These are phyloP conservation scores for Drosophila maculinotata DNA, from an alignment of 2,888 invertebrate species.

Conservation along the genomic window DNA sequence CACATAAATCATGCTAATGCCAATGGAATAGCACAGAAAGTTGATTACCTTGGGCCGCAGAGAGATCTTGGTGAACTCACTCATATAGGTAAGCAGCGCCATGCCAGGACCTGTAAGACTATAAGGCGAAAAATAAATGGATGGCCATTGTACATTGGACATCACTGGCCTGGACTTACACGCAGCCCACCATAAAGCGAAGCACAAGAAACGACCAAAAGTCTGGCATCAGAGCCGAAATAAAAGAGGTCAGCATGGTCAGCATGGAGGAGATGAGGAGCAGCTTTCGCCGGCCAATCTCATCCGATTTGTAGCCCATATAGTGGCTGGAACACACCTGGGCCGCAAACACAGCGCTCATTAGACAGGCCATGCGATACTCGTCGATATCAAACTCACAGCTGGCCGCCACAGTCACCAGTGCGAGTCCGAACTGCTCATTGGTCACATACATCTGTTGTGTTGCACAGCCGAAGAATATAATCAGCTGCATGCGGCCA, in stretches of 20 bases:
- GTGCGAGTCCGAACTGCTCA: conserved; percentile 35
- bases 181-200: conserved; percentile 30
- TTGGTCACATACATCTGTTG: conserved; percentile 37
- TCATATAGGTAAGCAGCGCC: conserved; percentile 34
- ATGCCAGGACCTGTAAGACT: conserved; percentile 37
- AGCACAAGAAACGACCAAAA: conserved; percentile 37
- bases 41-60: conserved; percentile 29
- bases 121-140: not conserved
- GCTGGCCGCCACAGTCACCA: conserved; percentile 21
- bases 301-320: conserved; percentile 46
- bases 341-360: conserved; percentile 15
- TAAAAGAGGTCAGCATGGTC: conserved; percentile 14
- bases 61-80: conserved; percentile 36
- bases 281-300: conserved; percentile 34
- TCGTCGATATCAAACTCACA: conserved; percentile 38
- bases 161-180: too few relatives aligned
- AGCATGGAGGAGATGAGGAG: conserved; percentile 12
- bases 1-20: conserved; percentile 38
- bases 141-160: too few relatives aligned
- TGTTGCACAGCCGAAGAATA: conserved; percentile 21
- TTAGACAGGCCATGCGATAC: conserved; percentile 34
- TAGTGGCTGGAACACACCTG: conserved; percentile 31
- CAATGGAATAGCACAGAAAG: conserved; percentile 24
- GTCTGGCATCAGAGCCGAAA: conserved; percentile 45
- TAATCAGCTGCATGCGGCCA: conserved; percentile 37